Evolutionary conservation across 2,888 invertebrate genomes (phyloP).

Genomic region (Hedychridium roseum): DNA sequence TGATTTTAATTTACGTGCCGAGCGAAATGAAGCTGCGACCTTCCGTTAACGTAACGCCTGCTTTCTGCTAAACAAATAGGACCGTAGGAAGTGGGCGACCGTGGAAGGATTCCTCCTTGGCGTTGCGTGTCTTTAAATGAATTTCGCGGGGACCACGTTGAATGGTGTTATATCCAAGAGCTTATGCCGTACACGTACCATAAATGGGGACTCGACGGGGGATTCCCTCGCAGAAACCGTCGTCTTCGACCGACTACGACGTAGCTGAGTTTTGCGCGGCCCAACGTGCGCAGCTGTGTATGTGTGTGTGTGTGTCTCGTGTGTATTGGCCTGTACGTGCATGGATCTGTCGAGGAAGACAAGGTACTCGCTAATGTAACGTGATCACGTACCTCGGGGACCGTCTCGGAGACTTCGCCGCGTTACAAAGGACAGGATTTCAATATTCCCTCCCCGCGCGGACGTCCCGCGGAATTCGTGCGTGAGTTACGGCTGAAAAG

Average conservation of each 20-base stretch:
- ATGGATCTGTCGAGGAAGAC: too few relatives aligned
- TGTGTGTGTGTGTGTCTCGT: too few relatives aligned
- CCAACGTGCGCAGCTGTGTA: too few relatives aligned
- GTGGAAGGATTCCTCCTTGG: too few relatives aligned
- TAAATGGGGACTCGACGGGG: slow-evolving; percentile 16
- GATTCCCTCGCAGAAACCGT: background rate
- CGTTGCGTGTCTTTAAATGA: slow-evolving; percentile 20
- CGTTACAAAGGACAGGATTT: slow-evolving; percentile 29
- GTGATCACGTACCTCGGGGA: slow-evolving; percentile 7
- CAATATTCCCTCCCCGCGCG: slow-evolving; percentile 27
- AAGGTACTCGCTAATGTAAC: slow-evolving; percentile 20
- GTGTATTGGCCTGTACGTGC: too few relatives aligned
- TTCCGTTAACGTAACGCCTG: too few relatives aligned
- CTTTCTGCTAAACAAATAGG: too few relatives aligned
- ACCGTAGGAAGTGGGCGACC: too few relatives aligned
- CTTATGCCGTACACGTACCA: slow-evolving; percentile 29
- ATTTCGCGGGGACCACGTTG: slow-evolving; percentile 23
- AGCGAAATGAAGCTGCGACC: too few relatives aligned
- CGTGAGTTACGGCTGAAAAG: slow-evolving; percentile 14
- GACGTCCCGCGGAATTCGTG: slow-evolving; percentile 29
- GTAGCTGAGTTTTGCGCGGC: background rate
- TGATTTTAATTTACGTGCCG: too few relatives aligned
- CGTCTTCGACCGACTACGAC: background rate
- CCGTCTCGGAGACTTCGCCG: background rate
- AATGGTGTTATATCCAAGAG: slow-evolving; percentile 1